Conservation (phyloP, 2,797 vertebrate species). For the Gadopsis marmoratus region DNA sequence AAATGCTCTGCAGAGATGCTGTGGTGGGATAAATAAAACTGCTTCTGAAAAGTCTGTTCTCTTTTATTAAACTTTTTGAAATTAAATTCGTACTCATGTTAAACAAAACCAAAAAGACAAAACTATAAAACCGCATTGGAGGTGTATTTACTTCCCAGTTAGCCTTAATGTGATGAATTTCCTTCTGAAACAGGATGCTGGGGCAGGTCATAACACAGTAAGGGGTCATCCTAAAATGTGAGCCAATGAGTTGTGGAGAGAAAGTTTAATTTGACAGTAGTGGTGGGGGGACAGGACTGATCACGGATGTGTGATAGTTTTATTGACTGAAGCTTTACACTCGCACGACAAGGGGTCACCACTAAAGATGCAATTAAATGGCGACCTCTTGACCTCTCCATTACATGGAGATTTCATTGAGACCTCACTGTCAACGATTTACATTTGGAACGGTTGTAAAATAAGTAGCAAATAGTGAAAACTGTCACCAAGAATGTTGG, state of each 20-base stretch:
- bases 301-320: constrained; percentile 9
- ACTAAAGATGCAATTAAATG: constrained; percentile 29
- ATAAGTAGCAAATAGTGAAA: background rate
- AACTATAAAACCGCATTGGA: background rate
- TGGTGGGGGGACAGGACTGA: background rate
- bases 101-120: background rate
- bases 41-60: background rate
- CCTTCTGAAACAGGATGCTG: background rate
- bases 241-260: background rate
- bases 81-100: background rate
- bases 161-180: background rate
- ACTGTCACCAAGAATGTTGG: background rate
- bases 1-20: background rate
- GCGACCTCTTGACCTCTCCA: background rate
- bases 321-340: constrained; percentile 23
- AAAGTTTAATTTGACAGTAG: background rate
- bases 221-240: background rate
- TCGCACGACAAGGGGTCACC: background rate
- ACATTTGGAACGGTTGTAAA: background rate
- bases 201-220: background rate
- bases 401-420: constrained; percentile 25
- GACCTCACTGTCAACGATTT: background rate
- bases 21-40: background rate
- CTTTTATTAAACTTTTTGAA: background rate
- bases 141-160: background rate